Evolutionary conservation across 1,140 invertebrate species (phyloP).

Genomic region (Scaptomyza graminum): DNA sequence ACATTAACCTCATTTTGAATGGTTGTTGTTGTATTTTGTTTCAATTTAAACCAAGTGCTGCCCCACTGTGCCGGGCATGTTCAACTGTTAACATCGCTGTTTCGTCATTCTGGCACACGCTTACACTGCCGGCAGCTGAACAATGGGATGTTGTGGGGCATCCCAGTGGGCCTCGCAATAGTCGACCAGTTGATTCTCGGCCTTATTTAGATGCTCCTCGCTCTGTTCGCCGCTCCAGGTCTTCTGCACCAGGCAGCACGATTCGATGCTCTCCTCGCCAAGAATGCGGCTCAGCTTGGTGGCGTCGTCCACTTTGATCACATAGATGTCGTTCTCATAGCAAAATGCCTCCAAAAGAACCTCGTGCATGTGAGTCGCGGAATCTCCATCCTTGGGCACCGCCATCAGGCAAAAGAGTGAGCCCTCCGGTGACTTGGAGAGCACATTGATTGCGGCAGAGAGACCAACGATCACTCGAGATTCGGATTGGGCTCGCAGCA

Average conservation of each 20-base stretch:
- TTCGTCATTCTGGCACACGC: background rate
- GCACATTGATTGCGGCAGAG: conserved; percentile 86
- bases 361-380: conserved; percentile 88
- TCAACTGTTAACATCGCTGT: conserved; percentile 40
- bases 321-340: conserved; percentile 88
- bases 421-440: conserved; percentile 86
- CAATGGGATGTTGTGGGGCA: conserved; percentile 84
- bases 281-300: conserved; percentile 85
- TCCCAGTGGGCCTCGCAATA: conserved; percentile 86
- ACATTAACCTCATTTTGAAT: conserved; percentile 67
- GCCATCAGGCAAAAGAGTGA: conserved; percentile 87
- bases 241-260: conserved; percentile 85
- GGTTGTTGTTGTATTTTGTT: conserved; percentile 56
- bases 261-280: conserved; percentile 82
- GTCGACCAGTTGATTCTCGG: conserved; percentile 85
- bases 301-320: conserved; percentile 87
- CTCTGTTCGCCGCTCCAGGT: conserved; percentile 84
- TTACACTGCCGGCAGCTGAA: conserved; percentile 86
- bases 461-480: conserved; percentile 87
- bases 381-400: conserved; percentile 86
- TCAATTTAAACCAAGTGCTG: conserved; percentile 52
- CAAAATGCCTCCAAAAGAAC: conserved; percentile 89
- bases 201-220: conserved; percentile 84
- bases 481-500: conserved; percentile 86
- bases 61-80: conserved; percentile 67